Evolutionary conservation across 2,113 vertebrate genomes (phyloP), one percentile per base, ranked within the genome.

Genomic region (Lucifuga dentata): DNA sequence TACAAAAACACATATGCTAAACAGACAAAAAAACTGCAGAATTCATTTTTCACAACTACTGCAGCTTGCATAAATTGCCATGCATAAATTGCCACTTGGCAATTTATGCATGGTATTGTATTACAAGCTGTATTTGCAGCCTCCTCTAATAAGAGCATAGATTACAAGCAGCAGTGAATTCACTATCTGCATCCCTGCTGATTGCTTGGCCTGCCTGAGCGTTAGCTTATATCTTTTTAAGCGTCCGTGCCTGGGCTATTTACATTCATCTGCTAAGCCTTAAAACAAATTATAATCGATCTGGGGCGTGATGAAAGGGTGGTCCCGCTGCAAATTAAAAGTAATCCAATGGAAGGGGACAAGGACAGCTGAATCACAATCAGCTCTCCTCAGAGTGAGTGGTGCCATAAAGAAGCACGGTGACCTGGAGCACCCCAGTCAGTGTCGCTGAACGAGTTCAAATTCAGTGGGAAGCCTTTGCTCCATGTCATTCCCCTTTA

Each of bases 261-360:
- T 86, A 87, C 83, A 85, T 87, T 86, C 60, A 74, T 80, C 76
- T 63, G 39, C 73, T 87, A 78, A 87, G 85, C 89, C 84, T 84
- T 88, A 87, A 87, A 92, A 84, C 73, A 72, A 86, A 90, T 92
- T 87, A 76, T 84, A 85, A 91, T 89, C 76, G 86, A 91, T 90
- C 80, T 39, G 19, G 53, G 26, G 19, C 26, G 29, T 83, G 86
- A 90, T 88, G 83, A 89, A 88, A 64, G 65, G 70, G 73, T 40
- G 55, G 65, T 76, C 51, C 71, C 19, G 19, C 53, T 61, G 58
- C 83, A 89, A 82, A 90, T 89, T 60, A 79, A 83, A 83, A 59
- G 52, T 23, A 76, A 84, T 67, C 39, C 19, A 15, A 29, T 13
- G 59, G 67, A 68, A 71, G 69, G 80, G 80, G 71, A 83, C 74